phyloP scores from a whole-genome alignment of 1,140 invertebrate genomes.

The Chironomus tepperi region DNA sequence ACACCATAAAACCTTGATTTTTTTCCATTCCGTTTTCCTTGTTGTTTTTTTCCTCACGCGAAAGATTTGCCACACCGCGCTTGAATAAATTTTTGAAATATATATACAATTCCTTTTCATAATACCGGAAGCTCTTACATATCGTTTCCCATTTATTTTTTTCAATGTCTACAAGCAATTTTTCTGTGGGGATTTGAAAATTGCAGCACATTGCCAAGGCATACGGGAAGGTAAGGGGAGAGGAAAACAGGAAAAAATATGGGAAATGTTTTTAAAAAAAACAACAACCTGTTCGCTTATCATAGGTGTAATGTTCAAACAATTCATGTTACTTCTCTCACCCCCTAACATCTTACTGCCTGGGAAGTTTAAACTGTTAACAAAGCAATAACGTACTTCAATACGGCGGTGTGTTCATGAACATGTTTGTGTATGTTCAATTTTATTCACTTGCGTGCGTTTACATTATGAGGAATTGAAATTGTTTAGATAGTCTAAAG shows the following conservation, averaged over 20 bases:
- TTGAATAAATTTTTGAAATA: slow-evolving; percentile 9
- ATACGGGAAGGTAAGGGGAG: not conserved
- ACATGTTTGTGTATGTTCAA: too few relatives aligned
- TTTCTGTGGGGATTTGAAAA: too few relatives aligned
- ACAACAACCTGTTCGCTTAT: slow-evolving; percentile 1
- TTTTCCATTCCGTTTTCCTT: not conserved
- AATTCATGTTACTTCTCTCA: too few relatives aligned
- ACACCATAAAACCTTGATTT: not conserved
- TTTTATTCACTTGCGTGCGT: too few relatives aligned
- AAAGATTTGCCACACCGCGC: slow-evolving; percentile 10
- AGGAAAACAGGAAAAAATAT: not conserved
- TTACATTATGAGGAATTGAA: too few relatives aligned
- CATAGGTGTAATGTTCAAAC: not conserved
- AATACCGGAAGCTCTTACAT: not conserved
- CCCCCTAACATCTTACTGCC: too few relatives aligned
- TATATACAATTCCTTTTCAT: not conserved
- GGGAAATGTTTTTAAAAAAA: not conserved
- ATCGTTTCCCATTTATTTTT: too few relatives aligned
- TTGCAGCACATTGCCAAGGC: not conserved
- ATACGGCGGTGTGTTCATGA: too few relatives aligned
- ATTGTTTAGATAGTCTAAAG: too few relatives aligned
- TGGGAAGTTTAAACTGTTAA: too few relatives aligned
- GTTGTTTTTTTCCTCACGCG: slow-evolving; percentile 17
- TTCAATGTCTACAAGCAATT: too few relatives aligned
- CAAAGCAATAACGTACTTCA: too few relatives aligned